A percentile compares a stretch with the other conserved stretches of the same genome.
phyloP scores from a whole-genome alignment of 2,113 vertebrate species.

The Puffinus mauretanicus region DNA sequence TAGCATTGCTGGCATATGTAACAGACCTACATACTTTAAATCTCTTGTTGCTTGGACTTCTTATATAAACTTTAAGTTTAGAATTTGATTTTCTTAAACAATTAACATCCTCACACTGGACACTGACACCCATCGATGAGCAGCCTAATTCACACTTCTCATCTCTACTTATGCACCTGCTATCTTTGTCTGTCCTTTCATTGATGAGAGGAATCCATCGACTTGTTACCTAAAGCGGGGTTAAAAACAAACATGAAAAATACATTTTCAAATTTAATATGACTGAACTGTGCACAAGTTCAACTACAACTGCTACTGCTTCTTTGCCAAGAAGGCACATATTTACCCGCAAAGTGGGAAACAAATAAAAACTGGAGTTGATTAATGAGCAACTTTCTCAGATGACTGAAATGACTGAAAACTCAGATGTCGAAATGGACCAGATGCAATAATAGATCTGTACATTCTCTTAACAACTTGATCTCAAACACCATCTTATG shows the following conservation, averaged over 20 bases:
- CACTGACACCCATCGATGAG: background rate
- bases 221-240: conserved; percentile 87
- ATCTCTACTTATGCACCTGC: conserved; percentile 83
- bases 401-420: background rate
- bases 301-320: background rate
- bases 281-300: background rate
- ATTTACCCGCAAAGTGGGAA: background rate
- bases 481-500: background rate
- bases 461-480: background rate
- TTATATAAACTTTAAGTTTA: conserved; percentile 43
- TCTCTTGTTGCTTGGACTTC: conserved; percentile 36
- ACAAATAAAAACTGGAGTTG: background rate
- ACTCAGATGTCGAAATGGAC: background rate
- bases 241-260: conserved; percentile 30
- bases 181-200: conserved; percentile 97
- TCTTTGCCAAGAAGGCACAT: background rate
- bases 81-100: conserved; percentile 39
- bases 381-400: background rate
- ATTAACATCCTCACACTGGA: conserved; percentile 22
- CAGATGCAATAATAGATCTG: background rate
- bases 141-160: conserved; percentile 32
- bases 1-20: background rate
- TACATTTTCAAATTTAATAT: background rate
- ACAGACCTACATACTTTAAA: conserved; percentile 42
- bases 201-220: conserved; percentile 99